Evolutionary conservation across 2,113 vertebrate species (phyloP).

Genomic region (Aphyosemion australe): DNA sequence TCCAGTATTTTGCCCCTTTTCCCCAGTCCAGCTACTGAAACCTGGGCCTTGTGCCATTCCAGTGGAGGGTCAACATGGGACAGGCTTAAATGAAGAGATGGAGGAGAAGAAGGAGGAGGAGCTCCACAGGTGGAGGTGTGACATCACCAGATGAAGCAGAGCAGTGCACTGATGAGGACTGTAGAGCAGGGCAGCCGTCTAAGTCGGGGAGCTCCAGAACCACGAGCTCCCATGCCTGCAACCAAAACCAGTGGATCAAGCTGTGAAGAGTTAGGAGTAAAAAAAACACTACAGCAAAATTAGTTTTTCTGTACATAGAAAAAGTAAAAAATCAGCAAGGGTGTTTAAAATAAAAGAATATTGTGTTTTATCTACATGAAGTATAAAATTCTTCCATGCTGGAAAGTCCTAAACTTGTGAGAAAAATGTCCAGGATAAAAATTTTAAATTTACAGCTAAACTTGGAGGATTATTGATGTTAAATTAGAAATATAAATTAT

Average conservation of each 20-base stretch:
- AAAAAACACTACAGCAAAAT: too few species aligned
- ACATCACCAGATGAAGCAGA: conserved; percentile 71
- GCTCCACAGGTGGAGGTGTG: conserved; percentile 40
- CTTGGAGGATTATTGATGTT: too few species aligned
- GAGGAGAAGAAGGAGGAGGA: conserved; percentile 5
- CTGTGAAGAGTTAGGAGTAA: conserved; percentile 27
- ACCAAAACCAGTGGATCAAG: conserved; percentile 46
- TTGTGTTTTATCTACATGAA: too few species aligned
- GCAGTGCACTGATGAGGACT: conserved; percentile 71
- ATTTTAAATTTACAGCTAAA: too few species aligned
- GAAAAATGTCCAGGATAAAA: too few species aligned
- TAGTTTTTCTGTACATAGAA: too few species aligned
- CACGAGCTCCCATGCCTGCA: conserved; percentile 89
- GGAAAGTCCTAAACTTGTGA: too few species aligned
- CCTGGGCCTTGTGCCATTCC: conserved; percentile 47
- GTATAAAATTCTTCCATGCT: too few species aligned
- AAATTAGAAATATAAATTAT: too few species aligned
- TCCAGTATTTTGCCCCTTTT: conserved; percentile 33
- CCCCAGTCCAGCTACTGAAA: conserved; percentile 34
- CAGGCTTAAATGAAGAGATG: conserved; percentile 46
- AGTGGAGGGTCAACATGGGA: conserved; percentile 37
- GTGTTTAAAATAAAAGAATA: too few species aligned
- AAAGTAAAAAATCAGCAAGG: too few species aligned
- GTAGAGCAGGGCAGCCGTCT: conserved; percentile 56
- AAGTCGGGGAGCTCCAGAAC: conserved; percentile 75